These are phyloP conservation scores for Enteromius mattozi DNA, from an alignment of 2,797 vertebrate species.

Conservation along the genomic window DNA sequence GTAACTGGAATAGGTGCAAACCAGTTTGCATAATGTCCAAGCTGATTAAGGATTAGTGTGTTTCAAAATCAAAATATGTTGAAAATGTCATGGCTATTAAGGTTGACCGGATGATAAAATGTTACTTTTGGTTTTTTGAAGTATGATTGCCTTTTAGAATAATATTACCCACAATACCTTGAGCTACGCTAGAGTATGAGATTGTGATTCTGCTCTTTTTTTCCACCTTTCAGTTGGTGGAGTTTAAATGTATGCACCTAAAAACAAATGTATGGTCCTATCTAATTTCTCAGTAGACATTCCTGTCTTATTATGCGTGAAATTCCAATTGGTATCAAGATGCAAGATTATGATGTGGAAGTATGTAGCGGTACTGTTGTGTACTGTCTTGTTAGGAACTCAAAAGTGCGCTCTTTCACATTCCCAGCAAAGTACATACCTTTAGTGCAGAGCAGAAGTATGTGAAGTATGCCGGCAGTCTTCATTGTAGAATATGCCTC, in stretches of 20 bases:
- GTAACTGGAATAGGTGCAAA: not conserved
- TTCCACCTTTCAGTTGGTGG: not conserved
- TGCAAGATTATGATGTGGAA: constrained; percentile 1
- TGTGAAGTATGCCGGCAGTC: constrained; percentile 24
- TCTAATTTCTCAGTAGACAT: not conserved
- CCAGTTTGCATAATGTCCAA: not conserved
- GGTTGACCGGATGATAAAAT: not conserved
- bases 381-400: not conserved
- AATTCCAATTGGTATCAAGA: not conserved
- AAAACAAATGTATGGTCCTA: not conserved
- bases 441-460: constrained; percentile 25
- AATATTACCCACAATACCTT: not conserved
- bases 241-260: not conserved
- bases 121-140: not conserved
- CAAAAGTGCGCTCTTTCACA: not conserved
- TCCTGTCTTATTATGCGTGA: not conserved
- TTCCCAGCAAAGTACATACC: constrained; percentile 3
- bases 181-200: not conserved
- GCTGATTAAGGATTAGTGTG: not conserved
- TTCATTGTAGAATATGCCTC: not conserved
- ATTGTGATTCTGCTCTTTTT: not conserved
- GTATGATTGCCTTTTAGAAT: not conserved
- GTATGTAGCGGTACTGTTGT: not conserved
- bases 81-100: not conserved
- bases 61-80: not conserved